Percentiles rank a stretch among this genome's conserved stretches.
These are phyloP conservation scores for Beris morrisii DNA, from an alignment of 2,888 invertebrate species.

Conservation along the genomic window DNA sequence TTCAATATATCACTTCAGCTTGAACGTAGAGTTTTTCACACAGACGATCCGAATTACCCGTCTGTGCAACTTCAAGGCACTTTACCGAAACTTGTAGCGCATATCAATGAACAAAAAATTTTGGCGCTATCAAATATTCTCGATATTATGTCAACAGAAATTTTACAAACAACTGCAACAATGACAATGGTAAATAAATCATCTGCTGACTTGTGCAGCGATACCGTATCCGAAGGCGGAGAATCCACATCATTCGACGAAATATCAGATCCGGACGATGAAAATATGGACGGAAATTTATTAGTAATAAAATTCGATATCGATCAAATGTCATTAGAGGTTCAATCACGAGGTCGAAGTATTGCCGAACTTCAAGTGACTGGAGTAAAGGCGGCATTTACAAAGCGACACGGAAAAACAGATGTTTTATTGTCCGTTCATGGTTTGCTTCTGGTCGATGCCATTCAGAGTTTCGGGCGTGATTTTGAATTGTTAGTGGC, in stretches of 20 bases:
- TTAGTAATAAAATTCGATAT: constrained; percentile 84
- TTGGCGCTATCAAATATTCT: constrained; percentile 64
- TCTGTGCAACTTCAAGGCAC: constrained; percentile 80
- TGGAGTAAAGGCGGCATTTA: constrained; percentile 77
- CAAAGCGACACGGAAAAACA: constrained; percentile 73
- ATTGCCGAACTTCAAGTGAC: constrained; percentile 92
- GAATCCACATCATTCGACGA: constrained; percentile 24
- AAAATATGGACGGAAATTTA: constrained; percentile 48
- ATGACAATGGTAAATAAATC: constrained; percentile 1
- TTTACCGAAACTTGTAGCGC: constrained; percentile 83
- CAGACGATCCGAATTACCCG: constrained; percentile 85
- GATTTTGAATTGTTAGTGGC: constrained; percentile 94
- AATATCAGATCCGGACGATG: constrained; percentile 54
- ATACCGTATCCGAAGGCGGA: constrained; percentile 22
- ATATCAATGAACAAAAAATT: constrained; percentile 90
- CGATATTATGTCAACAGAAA: constrained; percentile 51
- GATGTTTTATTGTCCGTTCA: constrained; percentile 85
- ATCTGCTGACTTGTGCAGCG: neutral
- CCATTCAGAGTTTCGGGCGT: constrained; percentile 90
- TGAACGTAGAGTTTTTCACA: constrained; percentile 78
- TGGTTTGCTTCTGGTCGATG: constrained; percentile 89
- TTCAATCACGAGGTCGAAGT: constrained; percentile 84
- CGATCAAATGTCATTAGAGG: constrained; percentile 83
- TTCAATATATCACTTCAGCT: constrained; percentile 73
- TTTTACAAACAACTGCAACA: constrained; percentile 34